phyloP scores from a whole-genome alignment of 2,888 invertebrate genomes.

The Vanessa cardui region DNA sequence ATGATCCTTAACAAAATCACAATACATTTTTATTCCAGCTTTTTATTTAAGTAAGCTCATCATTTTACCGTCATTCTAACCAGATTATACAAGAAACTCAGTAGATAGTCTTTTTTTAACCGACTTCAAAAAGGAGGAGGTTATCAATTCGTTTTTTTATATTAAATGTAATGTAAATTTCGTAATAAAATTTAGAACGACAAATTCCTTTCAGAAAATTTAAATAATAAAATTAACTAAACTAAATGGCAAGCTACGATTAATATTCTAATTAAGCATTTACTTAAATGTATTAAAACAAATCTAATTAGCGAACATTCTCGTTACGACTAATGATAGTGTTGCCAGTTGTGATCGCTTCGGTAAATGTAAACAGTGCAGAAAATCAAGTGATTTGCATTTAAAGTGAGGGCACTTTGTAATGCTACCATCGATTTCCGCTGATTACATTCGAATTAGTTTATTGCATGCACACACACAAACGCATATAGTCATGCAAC shows the following conservation, averaged over 20 bases:
- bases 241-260: background rate
- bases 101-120: too few species aligned
- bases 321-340: constrained; percentile 18
- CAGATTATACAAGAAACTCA: too few species aligned
- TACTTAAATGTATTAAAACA: background rate
- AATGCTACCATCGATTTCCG: constrained; percentile 6
- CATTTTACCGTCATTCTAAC: too few species aligned
- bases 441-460: constrained; percentile 12
- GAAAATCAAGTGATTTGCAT: constrained; percentile 31
- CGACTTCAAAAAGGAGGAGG: too few species aligned
- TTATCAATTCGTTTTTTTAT: too few species aligned
- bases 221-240: background rate
- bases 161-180: too few species aligned
- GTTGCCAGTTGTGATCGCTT: constrained; percentile 21
- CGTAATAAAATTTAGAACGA: too few species aligned
- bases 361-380: constrained; percentile 23
- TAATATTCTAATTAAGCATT: background rate
- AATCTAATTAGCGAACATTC: constrained; percentile 2
- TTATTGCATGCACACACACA: background rate
- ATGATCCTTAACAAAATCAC: too few species aligned
- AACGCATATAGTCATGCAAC: constrained; percentile 9
- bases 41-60: too few species aligned
- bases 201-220: too few species aligned
- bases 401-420: constrained; percentile 17
- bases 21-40: too few species aligned